These are phyloP conservation scores for Eurystomus gularis DNA, from an alignment of 2,113 vertebrate genomes.

Conservation along the genomic window DNA sequence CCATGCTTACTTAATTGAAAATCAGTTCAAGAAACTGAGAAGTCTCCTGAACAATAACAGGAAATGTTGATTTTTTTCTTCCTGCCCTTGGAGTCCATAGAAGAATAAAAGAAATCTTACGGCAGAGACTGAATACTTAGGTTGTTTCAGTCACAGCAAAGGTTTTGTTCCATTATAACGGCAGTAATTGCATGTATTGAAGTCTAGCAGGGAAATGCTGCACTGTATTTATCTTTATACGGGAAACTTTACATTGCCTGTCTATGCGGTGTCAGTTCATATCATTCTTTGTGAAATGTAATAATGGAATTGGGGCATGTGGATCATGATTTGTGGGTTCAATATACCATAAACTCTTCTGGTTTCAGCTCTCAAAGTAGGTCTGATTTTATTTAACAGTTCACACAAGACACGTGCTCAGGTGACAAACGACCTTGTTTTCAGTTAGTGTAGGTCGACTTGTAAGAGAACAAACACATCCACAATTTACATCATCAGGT, in stretches of 20 bases:
- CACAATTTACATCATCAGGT: not conserved
- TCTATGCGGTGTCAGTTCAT: not conserved
- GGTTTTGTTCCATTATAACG: conserved; percentile 11
- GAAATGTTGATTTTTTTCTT: conserved; percentile 11
- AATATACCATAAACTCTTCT: not conserved
- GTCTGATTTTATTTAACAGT: conserved; percentile 19
- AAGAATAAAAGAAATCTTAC: not conserved
- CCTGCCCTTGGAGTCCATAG: not conserved
- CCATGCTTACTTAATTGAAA: conserved; percentile 20
- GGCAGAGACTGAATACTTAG: not conserved
- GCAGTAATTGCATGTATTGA: conserved; percentile 34
- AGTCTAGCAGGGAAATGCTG: conserved; percentile 23
- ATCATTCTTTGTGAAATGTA: conserved; percentile 19
- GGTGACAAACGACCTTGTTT: conserved; percentile 6
- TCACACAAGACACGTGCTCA: not conserved
- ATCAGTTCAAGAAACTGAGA: not conserved
- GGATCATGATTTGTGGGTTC: conserved; percentile 51
- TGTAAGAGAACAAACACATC: not conserved
- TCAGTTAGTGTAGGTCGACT: not conserved
- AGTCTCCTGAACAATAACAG: not conserved
- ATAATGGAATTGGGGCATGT: not conserved
- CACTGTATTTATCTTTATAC: conserved; percentile 47
- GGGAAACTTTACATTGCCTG: conserved; percentile 34
- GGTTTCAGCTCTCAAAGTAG: not conserved
- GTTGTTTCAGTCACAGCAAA: conserved; percentile 31